Conservation (phyloP, 2,113 vertebrate genomes). For the Scophthalmus maximus region DNA sequence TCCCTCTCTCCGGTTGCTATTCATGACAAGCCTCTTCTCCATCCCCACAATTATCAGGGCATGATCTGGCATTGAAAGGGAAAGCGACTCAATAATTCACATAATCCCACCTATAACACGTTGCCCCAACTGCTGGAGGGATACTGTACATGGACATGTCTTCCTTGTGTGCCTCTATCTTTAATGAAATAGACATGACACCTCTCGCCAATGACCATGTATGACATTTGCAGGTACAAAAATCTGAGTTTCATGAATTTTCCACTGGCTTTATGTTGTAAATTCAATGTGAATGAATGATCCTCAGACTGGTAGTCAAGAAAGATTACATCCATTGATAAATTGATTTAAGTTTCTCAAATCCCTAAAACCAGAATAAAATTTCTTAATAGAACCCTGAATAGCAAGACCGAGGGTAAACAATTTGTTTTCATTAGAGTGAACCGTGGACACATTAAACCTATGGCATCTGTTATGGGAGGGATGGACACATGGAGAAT, state of each 20-base stretch:
- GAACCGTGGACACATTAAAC: slow-evolving; percentile 25
- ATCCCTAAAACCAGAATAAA: too few relatives aligned
- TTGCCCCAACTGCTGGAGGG: neutral
- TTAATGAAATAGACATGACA: too few relatives aligned
- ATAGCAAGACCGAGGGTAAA: too few relatives aligned
- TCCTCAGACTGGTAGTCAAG: neutral
- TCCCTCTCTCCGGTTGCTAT: neutral
- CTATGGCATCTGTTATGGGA: slow-evolving; percentile 51
- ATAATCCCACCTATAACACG: neutral
- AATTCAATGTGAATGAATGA: slow-evolving; percentile 18
- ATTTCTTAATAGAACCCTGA: too few relatives aligned
- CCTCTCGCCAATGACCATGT: too few relatives aligned
- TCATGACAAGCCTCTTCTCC: neutral
- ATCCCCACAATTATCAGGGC: slow-evolving; percentile 55
- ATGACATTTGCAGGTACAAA: too few relatives aligned
- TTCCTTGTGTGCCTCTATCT: neutral
- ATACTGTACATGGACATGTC: neutral
- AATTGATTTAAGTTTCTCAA: too few relatives aligned
- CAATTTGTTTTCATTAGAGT: slow-evolving; percentile 36
- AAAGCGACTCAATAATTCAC: slow-evolving; percentile 82
- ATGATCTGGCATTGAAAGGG: slow-evolving; percentile 81
- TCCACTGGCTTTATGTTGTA: neutral
- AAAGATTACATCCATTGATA: neutral
- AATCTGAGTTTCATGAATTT: too few relatives aligned
- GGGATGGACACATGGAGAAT: slow-evolving; percentile 49